Evolutionary conservation across 1,140 invertebrate species (phyloP), one percentile per base, ranked within the genome.

Genomic region (Acyrthosiphon pisum): DNA sequence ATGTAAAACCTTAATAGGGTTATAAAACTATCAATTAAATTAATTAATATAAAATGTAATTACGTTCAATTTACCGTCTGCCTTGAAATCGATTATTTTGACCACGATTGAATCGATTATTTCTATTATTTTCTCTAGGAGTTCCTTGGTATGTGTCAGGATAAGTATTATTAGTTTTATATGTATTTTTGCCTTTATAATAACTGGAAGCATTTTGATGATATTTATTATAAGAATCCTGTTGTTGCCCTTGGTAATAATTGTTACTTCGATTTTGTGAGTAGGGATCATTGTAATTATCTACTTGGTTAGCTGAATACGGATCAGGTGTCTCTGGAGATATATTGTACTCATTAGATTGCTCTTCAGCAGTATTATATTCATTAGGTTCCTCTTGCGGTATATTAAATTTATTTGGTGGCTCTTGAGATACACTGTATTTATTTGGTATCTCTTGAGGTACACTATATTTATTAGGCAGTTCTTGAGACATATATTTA

Each of bases 151-250:
- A 86, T 18, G n/a, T 53, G 35, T 93, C 91, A 53, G 68, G 37
- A 86, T 93, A 93, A 53, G 91, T 53, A 37, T 83, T 93, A 35
- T 86, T 93, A 53, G 48, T n/a, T 93, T 86, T 91, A 37, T 91
- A 91, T 0, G 60, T 1, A 81, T 91, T 81, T 26, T 91, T 91
- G 48, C 90, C 44, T 81, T 91, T 92, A 83, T 81, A 92, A 92
- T 92, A 86, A 46, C 4, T 86, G 48, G 18, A 35, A 35, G 46
- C 11, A 41, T 84, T 93, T 83, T 93, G 81, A 44, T 93, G 91
- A n/a, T 93, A 93, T 9, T 84, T n/a, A 93, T 86, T 53, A 53
- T 56, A 93, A 35, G 91, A 56, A 41, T 53, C 48, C n/a, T 84
- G 46, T 30, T 93, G 91, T n/a, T 50, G 44, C 53, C 48, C 48